phyloP scores from a whole-genome alignment of 2,113 vertebrate genomes.

The Thinocorus orbignyianus region DNA sequence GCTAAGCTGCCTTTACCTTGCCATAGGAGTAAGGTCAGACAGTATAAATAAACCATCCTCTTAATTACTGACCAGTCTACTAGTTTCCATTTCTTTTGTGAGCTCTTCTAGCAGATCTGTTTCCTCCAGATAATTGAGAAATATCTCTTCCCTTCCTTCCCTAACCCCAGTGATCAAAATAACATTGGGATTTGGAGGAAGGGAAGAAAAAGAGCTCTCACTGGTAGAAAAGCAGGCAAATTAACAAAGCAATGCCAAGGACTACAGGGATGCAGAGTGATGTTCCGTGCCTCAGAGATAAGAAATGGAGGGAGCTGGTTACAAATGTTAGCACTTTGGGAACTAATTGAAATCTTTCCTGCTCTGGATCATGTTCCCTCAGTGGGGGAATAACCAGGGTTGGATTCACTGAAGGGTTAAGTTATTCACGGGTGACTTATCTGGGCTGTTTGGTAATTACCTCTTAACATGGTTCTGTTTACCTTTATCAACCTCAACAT shows the following conservation, averaged over 20 bases:
- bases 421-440: conserved; percentile 37
- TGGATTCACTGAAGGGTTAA: conserved; percentile 43
- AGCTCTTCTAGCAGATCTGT: conserved; percentile 44
- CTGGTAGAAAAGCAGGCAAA: neutral
- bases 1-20: neutral
- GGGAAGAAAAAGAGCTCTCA: neutral
- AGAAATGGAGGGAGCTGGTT: neutral
- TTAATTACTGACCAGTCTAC: neutral
- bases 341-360: neutral
- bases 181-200: neutral
- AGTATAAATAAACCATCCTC: conserved; percentile 33
- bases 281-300: neutral
- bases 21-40: conserved; percentile 4
- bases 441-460: conserved; percentile 19
- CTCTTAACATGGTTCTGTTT: conserved; percentile 13
- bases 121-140: conserved; percentile 62
- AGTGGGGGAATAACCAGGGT: neutral
- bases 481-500: conserved; percentile 56
- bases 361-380: neutral
- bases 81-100: conserved; percentile 15
- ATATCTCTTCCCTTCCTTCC: conserved; percentile 47
- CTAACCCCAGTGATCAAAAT: neutral
- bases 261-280: neutral
- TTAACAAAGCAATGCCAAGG: rapidly evolving
- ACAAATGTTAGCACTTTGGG: neutral